Evolutionary conservation across 2,113 vertebrate species (phyloP).

Genomic region (Menidia beryllina): DNA sequence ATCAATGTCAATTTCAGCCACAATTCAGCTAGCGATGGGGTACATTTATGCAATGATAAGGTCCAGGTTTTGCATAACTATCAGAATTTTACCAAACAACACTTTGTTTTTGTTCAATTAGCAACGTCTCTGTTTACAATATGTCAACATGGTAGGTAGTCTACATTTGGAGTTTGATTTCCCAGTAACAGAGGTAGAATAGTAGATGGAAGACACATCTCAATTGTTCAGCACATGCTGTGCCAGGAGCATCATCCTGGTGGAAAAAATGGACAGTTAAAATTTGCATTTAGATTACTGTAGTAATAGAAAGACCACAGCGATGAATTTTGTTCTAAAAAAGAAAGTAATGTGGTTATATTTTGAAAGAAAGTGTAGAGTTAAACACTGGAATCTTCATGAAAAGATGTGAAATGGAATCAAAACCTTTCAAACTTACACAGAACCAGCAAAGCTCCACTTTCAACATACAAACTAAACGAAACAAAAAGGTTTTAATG

Average conservation of each 20-base stretch:
- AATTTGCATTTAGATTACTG: constrained; percentile 88
- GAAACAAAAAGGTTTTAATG: background rate
- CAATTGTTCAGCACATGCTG: constrained; percentile 68
- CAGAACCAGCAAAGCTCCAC: constrained; percentile 12
- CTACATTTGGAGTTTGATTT: constrained; percentile 60
- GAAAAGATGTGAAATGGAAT: constrained; percentile 43
- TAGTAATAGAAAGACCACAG: constrained; percentile 81
- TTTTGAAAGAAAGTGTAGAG: constrained; percentile 73
- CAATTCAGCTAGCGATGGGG: constrained; percentile 15
- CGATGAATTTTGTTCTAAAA: constrained; percentile 76
- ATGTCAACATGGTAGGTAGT: constrained; percentile 66
- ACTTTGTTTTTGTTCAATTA: constrained; percentile 39
- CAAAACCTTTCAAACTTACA: constrained; percentile 36
- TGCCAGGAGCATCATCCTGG: constrained; percentile 74
- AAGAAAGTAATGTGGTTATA: constrained; percentile 77
- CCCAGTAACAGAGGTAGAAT: constrained; percentile 36
- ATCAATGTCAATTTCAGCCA: background rate
- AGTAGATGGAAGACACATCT: constrained; percentile 54
- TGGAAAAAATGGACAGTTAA: constrained; percentile 73
- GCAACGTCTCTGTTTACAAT: constrained; percentile 31
- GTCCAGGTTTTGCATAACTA: background rate
- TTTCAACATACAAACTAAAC: background rate
- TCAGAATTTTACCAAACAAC: background rate
- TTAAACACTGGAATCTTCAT: constrained; percentile 70
- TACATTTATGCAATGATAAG: background rate